Base-by-base conservation (phyloP, 2,888 invertebrate species). In the Leptinotarsa haldemani region DNA sequence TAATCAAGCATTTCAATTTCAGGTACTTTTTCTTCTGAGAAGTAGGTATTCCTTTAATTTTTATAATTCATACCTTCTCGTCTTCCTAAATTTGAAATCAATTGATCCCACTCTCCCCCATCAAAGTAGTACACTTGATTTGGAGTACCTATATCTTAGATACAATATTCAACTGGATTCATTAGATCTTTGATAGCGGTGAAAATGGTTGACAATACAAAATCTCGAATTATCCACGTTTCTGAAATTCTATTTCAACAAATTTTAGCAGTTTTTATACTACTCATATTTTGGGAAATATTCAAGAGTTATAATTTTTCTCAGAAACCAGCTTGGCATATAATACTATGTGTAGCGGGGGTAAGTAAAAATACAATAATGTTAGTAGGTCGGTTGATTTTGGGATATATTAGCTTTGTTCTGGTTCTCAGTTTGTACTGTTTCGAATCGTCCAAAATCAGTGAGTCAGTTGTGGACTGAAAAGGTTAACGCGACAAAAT, bases 301-400 rank as follows among this genome's bases (percentile, higher is more conserved):
- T 77, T 78, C 12, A 77, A 74, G 20, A 71, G 53, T 50, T 65
- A 72, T 20, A 25, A 66, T 64, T 74, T 78, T 53, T 16, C 50
- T 22, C 30, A 15, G n/a, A 75, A 78, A 30, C 58, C 66, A 1
- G 77, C 83, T 5, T 84, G 84, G 83, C 85, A 85, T 73, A 77
- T 84, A 53, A 79, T 84, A 73, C 74, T 84, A 15, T 79, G 79
- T 69, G 83, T 84, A 15, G 56, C 83, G 20, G 85, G 85, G 70
- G 85, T 85, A 79, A 84, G 84, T 82, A 73, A 30, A 61, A 20
- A 47, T 69, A 66, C 40, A 40, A 25, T 68, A 53, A 40, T 40
- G 9, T 1, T 12, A 40, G 12, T 40, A 0, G 40, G 9, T 40
- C 2, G 9, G 40, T 40, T 40, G 40, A 40, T 12, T 40, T 40